phyloP scores from a whole-genome alignment of 2,888 invertebrate species.

The Acanthoscelides obtectus region DNA sequence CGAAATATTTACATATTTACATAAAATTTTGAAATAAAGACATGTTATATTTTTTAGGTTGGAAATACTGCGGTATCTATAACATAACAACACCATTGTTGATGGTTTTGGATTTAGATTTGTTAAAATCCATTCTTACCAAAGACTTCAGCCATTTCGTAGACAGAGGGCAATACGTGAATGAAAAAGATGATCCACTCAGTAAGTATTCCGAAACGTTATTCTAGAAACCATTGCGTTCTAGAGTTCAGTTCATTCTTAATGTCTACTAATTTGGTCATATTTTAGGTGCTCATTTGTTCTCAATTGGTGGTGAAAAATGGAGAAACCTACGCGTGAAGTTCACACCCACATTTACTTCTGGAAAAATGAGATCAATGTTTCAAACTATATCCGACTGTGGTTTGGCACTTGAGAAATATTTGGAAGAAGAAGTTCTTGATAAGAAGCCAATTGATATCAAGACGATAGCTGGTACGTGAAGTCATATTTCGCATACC shows the following conservation, averaged over 20 bases:
- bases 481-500: too few relatives aligned
- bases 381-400: conserved; percentile 55
- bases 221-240: too few relatives aligned
- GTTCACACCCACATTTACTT: conserved; percentile 59
- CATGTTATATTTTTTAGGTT: conserved; percentile 7
- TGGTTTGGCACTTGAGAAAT: conserved; percentile 23
- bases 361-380: conserved; percentile 61
- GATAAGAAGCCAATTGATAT: conserved; percentile 14
- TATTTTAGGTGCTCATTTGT: conserved; percentile 39
- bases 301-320: conserved; percentile 20
- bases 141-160: conserved; percentile 41
- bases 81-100: conserved; percentile 30
- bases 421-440: conserved; percentile 6
- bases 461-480: conserved; percentile 4
- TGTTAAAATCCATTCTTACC: conserved; percentile 38
- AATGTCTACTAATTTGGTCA: too few relatives aligned
- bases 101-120: conserved; percentile 36
- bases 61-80: conserved; percentile 30
- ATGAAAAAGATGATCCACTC: conserved; percentile 37
- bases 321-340: conserved; percentile 23
- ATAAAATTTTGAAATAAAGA: too few relatives aligned
- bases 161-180: conserved; percentile 35
- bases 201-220: conserved; percentile 4
- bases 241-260: too few relatives aligned
- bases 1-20: too few relatives aligned